These are phyloP conservation scores for Drosophila fungiperda DNA, from an alignment of 2,888 invertebrate genomes.

Conservation along the genomic window DNA sequence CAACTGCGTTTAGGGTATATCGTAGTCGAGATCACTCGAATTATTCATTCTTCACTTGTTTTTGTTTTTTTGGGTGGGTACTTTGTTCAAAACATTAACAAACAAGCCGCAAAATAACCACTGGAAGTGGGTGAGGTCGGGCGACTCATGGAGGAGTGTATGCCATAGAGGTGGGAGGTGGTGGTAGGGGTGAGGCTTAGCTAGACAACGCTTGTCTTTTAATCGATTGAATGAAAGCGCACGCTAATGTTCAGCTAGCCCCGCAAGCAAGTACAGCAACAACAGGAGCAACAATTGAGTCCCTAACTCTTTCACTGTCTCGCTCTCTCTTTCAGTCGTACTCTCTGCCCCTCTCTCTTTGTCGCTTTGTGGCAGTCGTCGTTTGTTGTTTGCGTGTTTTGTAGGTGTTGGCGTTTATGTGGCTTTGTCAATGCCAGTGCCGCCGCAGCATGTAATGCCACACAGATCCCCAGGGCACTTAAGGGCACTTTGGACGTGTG, in stretches of 20 bases:
- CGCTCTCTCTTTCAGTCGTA: not conserved
- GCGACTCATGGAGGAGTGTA: not conserved
- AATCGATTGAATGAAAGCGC: constrained; percentile 70
- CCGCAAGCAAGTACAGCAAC: constrained; percentile 26
- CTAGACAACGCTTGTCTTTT: constrained; percentile 49
- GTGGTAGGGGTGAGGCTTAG: constrained; percentile 14
- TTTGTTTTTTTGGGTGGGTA: not conserved
- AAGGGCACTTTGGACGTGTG: constrained; percentile 77
- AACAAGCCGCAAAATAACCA: constrained; percentile 41
- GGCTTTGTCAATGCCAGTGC: constrained; percentile 69
- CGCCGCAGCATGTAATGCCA: constrained; percentile 60
- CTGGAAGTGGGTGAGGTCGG: not conserved
- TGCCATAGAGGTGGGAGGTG: not conserved
- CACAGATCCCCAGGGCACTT: constrained; percentile 72
- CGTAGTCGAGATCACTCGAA: no score
- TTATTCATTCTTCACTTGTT: no score
- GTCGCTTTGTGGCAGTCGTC: constrained; percentile 2
- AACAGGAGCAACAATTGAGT: constrained; percentile 14
- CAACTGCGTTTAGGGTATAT: no score
- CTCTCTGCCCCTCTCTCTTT: not conserved
- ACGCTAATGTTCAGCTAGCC: constrained; percentile 63
- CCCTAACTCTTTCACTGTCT: no score
- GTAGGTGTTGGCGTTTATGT: constrained; percentile 80
- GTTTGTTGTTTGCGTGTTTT: constrained; percentile 76
- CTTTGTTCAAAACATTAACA: constrained; percentile 50